phyloP scores from a whole-genome alignment of 92 coral and sea anemone species.

The Parazoanthus swiftii region DNA sequence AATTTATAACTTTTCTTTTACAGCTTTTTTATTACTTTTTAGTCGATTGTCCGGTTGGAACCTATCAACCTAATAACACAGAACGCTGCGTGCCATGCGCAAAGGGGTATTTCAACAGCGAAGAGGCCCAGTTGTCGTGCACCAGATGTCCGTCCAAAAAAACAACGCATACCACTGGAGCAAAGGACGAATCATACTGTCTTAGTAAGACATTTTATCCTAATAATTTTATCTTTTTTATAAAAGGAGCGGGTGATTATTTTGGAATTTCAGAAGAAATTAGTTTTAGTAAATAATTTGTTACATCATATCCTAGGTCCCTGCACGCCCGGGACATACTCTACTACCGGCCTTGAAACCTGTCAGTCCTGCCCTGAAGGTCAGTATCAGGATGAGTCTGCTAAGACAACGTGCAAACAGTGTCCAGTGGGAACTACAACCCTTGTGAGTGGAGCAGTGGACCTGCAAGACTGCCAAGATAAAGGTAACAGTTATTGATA shows the following conservation, averaged over 20 bases:
- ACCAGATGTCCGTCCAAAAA: slow-evolving; percentile 8
- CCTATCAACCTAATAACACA: background rate
- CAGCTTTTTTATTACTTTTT: background rate
- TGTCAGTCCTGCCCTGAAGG: slow-evolving; percentile 25
- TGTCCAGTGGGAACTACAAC: slow-evolving; percentile 18
- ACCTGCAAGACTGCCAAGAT: slow-evolving; percentile 2
- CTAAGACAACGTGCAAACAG: slow-evolving; percentile 11
- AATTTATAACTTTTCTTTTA: no score
- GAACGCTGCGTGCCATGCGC: slow-evolving; percentile 3
- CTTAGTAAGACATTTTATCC: background rate
- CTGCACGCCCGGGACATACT: background rate
- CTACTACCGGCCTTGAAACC: slow-evolving; percentile 23
- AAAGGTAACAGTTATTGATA: background rate
- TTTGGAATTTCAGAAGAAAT: no score
- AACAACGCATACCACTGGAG: slow-evolving; percentile 8
- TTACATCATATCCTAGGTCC: background rate
- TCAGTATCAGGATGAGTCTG: slow-evolving; percentile 1
- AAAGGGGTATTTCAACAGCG: slow-evolving; percentile 9
- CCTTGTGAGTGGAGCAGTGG: slow-evolving; percentile 1
- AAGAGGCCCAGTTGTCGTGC: slow-evolving; percentile 7
- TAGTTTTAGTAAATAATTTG: no score
- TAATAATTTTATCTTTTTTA: no score
- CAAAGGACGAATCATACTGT: slow-evolving; percentile 9
- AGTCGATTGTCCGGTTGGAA: slow-evolving; percentile 31
- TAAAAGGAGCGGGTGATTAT: no score